A percentile compares a stretch with the other conserved stretches of the same genome.
Conservation (phyloP, 2,888 invertebrate genomes). For the Ectemnius lituratus region DNA sequence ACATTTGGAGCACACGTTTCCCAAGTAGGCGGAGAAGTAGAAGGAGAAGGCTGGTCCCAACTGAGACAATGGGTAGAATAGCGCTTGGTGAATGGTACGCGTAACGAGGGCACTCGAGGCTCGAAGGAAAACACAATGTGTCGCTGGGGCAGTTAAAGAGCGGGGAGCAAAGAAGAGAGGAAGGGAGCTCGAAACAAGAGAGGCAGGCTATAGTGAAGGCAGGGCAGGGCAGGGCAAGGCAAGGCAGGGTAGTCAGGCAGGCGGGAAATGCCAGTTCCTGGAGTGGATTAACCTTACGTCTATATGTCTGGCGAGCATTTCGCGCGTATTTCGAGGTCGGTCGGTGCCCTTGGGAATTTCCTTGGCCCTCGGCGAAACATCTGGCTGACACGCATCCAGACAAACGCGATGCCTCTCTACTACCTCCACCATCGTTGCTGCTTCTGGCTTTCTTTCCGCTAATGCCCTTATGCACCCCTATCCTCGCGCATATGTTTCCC, state of each 20-base stretch:
- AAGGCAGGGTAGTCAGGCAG: neutral
- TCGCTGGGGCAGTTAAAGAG: neutral
- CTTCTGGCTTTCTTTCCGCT: constrained; percentile 31
- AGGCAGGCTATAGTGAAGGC: neutral
- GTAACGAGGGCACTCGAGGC: neutral
- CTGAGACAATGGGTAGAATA: neutral
- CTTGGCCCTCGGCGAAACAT: constrained; percentile 67
- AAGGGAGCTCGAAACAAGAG: neutral
- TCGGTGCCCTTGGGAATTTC: constrained; percentile 68
- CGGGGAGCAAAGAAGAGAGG: neutral
- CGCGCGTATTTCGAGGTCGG: constrained; percentile 30
- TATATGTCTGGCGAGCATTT: constrained; percentile 15
- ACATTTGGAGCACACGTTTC: neutral
- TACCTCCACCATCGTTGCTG: constrained; percentile 14
- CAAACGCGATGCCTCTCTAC: constrained; percentile 35
- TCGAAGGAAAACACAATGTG: constrained; percentile 7
- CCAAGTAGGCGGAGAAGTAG: neutral
- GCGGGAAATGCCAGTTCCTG: neutral
- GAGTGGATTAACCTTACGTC: constrained; percentile 2
- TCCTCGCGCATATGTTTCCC: constrained; percentile 72
- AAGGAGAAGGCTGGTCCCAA: no score
- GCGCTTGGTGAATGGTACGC: neutral
- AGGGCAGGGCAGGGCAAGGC: no score
- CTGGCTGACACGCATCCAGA: constrained; percentile 68
- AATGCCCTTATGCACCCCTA: constrained; percentile 67